Evolutionary conservation across 2,113 vertebrate species (phyloP).

Genomic region (Geococcyx californianus): DNA sequence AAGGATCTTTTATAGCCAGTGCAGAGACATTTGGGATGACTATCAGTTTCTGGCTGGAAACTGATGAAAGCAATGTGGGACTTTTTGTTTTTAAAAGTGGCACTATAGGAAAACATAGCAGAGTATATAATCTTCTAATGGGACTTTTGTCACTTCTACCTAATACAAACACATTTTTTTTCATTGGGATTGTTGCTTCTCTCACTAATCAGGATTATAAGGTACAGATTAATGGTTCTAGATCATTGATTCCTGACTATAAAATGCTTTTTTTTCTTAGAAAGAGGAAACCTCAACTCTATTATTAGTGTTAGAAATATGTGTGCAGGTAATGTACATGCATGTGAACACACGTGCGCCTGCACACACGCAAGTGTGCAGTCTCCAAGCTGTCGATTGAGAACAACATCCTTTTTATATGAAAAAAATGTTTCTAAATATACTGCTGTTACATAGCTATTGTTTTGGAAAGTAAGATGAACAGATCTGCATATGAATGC

Average conservation of each 20-base stretch:
- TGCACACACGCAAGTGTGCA: too few species aligned
- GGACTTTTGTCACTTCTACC: constrained; percentile 12
- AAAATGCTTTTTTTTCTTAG: background rate
- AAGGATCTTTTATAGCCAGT: background rate
- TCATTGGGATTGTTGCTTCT: background rate
- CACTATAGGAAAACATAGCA: constrained; percentile 11
- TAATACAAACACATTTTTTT: constrained; percentile 22
- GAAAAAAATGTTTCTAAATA: background rate
- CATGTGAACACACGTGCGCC: background rate
- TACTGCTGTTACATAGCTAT: background rate
- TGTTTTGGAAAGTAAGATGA: background rate
- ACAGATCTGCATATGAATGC: background rate
- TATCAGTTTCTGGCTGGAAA: constrained; percentile 32
- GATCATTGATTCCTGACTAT: constrained; percentile 1
- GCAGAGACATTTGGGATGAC: background rate
- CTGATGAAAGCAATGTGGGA: background rate
- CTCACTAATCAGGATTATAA: constrained; percentile 19
- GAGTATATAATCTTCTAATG: constrained; percentile 5
- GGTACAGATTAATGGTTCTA: background rate
- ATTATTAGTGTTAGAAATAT: background rate
- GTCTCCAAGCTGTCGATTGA: background rate
- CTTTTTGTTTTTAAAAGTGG: constrained; percentile 9
- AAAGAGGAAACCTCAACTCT: background rate
- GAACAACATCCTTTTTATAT: background rate
- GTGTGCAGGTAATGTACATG: background rate